phyloP scores from a whole-genome alignment of 2,888 invertebrate species.

The Stramonita haemastoma region DNA sequence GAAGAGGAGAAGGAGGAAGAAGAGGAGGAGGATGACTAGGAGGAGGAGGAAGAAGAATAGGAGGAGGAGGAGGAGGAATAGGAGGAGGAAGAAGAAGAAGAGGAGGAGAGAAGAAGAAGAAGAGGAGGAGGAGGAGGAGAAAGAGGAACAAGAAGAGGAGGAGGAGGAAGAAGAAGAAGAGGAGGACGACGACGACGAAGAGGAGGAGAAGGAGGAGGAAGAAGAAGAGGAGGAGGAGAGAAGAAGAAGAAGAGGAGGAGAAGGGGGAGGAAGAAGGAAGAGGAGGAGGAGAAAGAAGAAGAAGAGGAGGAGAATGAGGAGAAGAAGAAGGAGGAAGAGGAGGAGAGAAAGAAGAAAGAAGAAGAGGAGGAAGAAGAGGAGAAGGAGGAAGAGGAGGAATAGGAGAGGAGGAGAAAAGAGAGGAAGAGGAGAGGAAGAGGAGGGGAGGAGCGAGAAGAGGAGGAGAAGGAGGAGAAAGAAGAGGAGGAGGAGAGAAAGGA shows the following conservation, averaged over 20 bases:
- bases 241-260: neutral
- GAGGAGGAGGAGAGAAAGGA: too few species aligned
- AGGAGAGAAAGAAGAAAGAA: too few species aligned
- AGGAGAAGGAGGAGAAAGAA: too few species aligned
- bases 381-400: too few species aligned
- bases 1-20: neutral
- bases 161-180: neutral
- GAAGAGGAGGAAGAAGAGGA: too few species aligned
- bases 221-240: neutral
- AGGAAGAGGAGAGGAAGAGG: neutral
- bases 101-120: neutral
- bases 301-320: too few species aligned
- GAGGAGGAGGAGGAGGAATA: neutral
- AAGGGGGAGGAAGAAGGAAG: neutral
- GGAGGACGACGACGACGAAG: neutral
- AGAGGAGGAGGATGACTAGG: neutral
- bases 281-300: neutral
- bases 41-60: neutral
- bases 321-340: too few species aligned
- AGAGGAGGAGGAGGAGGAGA: neutral
- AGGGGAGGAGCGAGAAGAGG: neutral
- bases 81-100: neutral
- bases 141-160: neutral
- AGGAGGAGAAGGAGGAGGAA: neutral
- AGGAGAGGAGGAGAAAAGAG: neutral